phyloP scores from a whole-genome alignment of 2,797 vertebrate species.

The Lacerta viridis region DNA sequence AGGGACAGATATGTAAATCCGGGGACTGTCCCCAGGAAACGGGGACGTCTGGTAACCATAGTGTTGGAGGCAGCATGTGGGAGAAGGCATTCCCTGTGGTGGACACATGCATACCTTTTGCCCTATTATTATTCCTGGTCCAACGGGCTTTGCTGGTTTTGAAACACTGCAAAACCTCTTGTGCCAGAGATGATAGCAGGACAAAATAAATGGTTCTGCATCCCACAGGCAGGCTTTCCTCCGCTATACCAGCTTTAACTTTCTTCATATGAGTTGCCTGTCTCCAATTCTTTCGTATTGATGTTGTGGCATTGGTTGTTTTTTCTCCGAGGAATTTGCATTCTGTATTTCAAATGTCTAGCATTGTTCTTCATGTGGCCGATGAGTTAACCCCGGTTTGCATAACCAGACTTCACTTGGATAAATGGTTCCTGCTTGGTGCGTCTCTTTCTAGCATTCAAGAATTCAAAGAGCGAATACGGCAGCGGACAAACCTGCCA shows the following conservation, averaged over 20 bases:
- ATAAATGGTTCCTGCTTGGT: conserved; percentile 19
- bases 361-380: neutral
- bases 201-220: neutral
- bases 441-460: conserved; percentile 87
- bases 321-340: neutral
- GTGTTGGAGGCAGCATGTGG: neutral
- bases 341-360: neutral
- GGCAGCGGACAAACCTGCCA: conserved; percentile 94
- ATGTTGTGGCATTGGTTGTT: neutral
- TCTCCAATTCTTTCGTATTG: neutral
- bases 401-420: neutral
- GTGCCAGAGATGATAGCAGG: neutral
- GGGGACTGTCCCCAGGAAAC: no score
- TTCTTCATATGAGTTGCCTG: neutral
- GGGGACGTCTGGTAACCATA: no score
- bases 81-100: no score
- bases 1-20: no score
- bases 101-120: neutral
- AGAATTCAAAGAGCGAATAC: conserved; percentile 96
- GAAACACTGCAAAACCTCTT: neutral
- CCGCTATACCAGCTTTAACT: neutral
- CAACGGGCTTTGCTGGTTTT: neutral
- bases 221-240: neutral
- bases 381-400: neutral
- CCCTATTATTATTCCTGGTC: neutral